Conservation (phyloP, 2,113 vertebrate species). For the Prunella himalayana region DNA sequence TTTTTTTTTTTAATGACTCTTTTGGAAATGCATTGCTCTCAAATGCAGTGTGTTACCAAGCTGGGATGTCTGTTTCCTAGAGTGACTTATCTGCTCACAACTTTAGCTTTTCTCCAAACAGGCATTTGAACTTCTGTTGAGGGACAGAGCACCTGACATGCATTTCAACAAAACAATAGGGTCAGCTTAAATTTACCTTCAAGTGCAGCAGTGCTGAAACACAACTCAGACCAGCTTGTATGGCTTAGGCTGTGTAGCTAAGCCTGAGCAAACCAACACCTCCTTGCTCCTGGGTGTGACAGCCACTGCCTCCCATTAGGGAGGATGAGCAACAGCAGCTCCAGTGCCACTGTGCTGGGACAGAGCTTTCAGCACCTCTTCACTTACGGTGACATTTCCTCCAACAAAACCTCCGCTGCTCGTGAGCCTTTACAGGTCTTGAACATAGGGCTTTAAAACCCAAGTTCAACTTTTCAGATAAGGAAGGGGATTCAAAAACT, state of each 20-base stretch:
- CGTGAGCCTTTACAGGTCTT: background rate
- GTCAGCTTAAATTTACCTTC: background rate
- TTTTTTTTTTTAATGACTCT: background rate
- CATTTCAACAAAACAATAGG: background rate
- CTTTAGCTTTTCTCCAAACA: rapidly evolving
- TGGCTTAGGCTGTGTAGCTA: rapidly evolving
- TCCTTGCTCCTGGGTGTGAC: background rate
- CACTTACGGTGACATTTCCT: rapidly evolving
- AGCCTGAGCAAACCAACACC: rapidly evolving
- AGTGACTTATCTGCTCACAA: background rate
- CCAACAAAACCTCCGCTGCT: background rate
- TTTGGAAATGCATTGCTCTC: background rate
- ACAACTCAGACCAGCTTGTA: background rate
- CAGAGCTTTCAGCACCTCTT: rapidly evolving
- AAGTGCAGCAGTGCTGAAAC: background rate
- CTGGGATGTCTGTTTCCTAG: background rate
- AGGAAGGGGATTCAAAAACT: background rate
- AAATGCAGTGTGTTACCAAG: background rate
- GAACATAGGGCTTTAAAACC: background rate
- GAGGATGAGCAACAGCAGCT: background rate
- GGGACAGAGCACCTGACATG: rapidly evolving
- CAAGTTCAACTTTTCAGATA: background rate
- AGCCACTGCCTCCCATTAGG: background rate
- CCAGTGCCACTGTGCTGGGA: rapidly evolving
- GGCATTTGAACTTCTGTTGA: background rate